Evolutionary conservation across 2,113 vertebrate species (phyloP).

Genomic region (Brachyistius frenatus): DNA sequence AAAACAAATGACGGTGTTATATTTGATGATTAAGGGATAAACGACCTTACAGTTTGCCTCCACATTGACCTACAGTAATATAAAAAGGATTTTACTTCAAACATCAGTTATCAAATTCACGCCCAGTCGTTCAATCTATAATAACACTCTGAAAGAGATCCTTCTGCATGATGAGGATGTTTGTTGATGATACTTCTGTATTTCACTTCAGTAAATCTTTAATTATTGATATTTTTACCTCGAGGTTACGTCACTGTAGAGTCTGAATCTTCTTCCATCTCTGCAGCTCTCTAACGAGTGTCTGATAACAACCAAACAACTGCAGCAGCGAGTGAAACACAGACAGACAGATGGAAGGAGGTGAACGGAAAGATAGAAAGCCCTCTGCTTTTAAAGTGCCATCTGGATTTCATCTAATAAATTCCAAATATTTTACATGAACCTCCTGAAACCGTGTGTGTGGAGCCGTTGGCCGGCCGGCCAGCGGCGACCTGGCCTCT

Average conservation of each 20-base stretch:
- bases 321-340: constrained; percentile 45
- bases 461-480: constrained; percentile 43
- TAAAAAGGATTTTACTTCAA: too few relatives aligned
- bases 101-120: too few relatives aligned
- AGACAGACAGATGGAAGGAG: constrained; percentile 27
- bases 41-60: too few relatives aligned
- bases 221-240: background rate
- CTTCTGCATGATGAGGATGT: too few relatives aligned
- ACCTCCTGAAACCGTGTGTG: constrained; percentile 76
- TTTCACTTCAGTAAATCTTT: too few relatives aligned
- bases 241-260: background rate
- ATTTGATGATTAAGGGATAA: too few relatives aligned
- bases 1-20: too few relatives aligned
- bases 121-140: too few relatives aligned
- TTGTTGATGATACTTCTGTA: too few relatives aligned
- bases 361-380: constrained; percentile 79
- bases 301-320: constrained; percentile 18
- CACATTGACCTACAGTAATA: too few relatives aligned
- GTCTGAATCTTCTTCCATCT: background rate
- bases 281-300: background rate
- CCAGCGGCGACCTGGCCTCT: constrained; percentile 37
- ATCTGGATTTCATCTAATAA: constrained; percentile 86
- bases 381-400: constrained; percentile 79
- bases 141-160: too few relatives aligned
- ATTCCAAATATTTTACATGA: constrained; percentile 85